Base-by-base conservation (phyloP, 2,888 invertebrate genomes). In the Pycnomerus fuliginosus region DNA sequence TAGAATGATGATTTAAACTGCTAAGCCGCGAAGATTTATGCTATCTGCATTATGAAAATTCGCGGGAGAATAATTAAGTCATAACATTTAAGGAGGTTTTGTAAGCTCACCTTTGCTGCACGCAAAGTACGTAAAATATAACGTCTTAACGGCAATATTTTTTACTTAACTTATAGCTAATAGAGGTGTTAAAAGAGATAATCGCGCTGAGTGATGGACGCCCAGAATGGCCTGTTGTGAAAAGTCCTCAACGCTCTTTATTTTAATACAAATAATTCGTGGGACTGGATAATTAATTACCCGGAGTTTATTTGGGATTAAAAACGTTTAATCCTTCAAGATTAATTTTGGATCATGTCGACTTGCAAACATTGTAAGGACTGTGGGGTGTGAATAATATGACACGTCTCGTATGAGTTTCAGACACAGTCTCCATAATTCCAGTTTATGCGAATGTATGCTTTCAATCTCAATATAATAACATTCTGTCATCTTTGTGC, bases 401-500 rank as follows among this genome's bases (percentile, higher is more conserved):
- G 57, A 54, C 56, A 56, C 55, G 56, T 57, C 52, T 61, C 60
- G 58, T 57, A 56, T 54, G 57, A 60, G 57, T 61, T 62, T 62
- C 60, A 61, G 61, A 61, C 61, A 62, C 56, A 64, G 55, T 60
- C 55, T 8, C 56, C 55, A 58, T 60, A 60, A 62, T 60, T 60
- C 57, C 58, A 62, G 58, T 56, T 60, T 59, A 59, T 58, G 55
- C 55, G 56, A 57, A 53, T 49, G 45, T 56, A 53, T 56, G 64
- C 62, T 65, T 64, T 64, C 63, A 62, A 65, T 64, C 62, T 60
- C 58, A 51, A 61, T 65, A 65, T 64, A 63, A 65, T 63, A 65
- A 64, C 64, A 62, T 64, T 65, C 63, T 64, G 65, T 61, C 60
- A 60, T 64, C 63, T 64, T 67, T 67, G 67, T 68, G 56, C 4